A percentile compares a stretch with the other conserved stretches of the same genome.
Conservation (phyloP, 2,113 vertebrate species). For the Himantopus leucocephalus region DNA sequence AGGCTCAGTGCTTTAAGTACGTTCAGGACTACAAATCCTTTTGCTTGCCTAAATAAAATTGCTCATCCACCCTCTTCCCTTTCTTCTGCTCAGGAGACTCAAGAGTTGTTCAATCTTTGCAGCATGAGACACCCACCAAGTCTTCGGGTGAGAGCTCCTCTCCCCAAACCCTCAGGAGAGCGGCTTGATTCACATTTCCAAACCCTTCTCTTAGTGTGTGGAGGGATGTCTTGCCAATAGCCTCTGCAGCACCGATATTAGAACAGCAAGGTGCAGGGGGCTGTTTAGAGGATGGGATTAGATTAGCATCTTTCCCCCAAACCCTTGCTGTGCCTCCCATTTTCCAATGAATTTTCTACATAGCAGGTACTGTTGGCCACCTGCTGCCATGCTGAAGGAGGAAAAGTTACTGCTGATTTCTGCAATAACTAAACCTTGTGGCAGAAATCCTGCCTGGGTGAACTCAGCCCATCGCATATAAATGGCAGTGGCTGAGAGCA, state of each 20-base stretch:
- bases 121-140: not conserved
- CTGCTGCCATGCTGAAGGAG: not conserved
- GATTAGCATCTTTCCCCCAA: not conserved
- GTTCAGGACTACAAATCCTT: not conserved
- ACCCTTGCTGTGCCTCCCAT: not conserved
- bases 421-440: not conserved
- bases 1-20: not conserved
- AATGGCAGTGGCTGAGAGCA: not conserved
- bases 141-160: not conserved
- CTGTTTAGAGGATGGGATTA: not conserved
- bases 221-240: not conserved
- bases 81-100: not conserved
- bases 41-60: not conserved
- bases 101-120: not conserved
- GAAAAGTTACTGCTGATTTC: not conserved
- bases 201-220: not conserved
- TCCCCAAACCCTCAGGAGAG: not conserved
- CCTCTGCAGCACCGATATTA: not conserved
- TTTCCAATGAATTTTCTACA: not conserved
- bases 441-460: not conserved
- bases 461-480: accelerated
- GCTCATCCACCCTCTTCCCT: not conserved
- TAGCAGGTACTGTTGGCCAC: not conserved
- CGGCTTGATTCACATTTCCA: not conserved
- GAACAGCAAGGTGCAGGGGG: not conserved